Conservation (phyloP, 2,113 vertebrate species). For the Asarcornis scutulata region DNA sequence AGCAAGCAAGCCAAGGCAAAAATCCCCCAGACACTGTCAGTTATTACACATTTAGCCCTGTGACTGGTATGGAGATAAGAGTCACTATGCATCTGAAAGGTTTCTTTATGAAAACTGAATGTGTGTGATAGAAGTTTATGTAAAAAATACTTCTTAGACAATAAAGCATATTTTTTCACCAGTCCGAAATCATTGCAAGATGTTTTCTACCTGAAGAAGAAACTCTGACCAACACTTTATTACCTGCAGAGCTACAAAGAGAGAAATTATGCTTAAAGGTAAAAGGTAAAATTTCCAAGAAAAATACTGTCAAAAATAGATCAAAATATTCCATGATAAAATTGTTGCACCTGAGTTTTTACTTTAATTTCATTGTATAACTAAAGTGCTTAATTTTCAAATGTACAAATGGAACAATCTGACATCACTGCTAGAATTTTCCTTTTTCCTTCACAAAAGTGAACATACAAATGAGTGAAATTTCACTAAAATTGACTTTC, state of each 20-base stretch:
- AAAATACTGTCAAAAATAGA: background rate
- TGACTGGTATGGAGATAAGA: background rate
- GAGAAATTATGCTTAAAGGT: background rate
- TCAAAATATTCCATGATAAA: background rate
- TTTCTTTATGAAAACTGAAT: background rate
- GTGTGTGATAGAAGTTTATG: background rate
- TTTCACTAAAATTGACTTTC: background rate
- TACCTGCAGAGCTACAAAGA: background rate
- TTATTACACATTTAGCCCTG: background rate
- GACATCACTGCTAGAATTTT: background rate
- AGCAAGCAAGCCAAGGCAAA: background rate
- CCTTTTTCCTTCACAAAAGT: background rate
- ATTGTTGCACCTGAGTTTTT: background rate
- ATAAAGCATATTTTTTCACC: background rate
- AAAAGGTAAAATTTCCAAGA: background rate
- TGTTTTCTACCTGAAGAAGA: background rate
- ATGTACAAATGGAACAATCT: background rate
- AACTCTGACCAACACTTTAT: background rate
- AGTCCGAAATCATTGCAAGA: background rate
- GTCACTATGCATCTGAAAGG: background rate
- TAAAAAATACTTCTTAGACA: background rate
- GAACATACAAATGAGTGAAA: background rate
- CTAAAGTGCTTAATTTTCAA: background rate
- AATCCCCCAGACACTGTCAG: background rate
- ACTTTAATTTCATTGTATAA: background rate